These are phyloP conservation scores for Hapalemur alaotrensis DNA, from an alignment of 2,797 vertebrate species.

Conservation along the genomic window DNA sequence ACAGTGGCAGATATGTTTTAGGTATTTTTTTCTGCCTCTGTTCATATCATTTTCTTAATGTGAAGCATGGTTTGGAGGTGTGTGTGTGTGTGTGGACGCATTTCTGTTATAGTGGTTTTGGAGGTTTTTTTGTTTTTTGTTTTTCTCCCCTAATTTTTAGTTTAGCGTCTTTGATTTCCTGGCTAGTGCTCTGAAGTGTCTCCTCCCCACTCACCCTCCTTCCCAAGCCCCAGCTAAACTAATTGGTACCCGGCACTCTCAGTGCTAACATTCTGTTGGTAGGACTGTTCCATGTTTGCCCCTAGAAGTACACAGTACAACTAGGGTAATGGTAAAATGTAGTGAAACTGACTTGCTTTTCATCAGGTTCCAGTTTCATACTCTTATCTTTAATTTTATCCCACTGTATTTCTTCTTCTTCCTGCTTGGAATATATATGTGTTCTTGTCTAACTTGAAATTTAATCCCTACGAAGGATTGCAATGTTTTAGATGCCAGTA, in stretches of 20 bases:
- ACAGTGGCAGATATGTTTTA: not conserved
- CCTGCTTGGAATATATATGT: not conserved
- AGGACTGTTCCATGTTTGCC: accelerated
- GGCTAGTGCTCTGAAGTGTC: not conserved
- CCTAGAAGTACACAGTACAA: not conserved
- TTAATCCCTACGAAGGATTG: not conserved
- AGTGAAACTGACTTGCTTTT: not conserved
- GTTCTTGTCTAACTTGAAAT: not conserved
- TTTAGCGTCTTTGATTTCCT: not conserved
- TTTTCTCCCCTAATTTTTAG: not conserved
- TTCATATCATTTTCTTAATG: not conserved
- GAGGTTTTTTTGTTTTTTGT: not conserved
- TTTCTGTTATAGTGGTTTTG: not conserved
- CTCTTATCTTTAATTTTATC: not conserved
- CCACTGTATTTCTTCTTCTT: not conserved
- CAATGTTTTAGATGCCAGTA: not conserved
- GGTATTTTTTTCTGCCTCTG: not conserved
- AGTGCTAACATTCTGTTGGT: not conserved
- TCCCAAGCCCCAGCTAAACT: too few species aligned
- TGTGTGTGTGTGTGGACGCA: not conserved
- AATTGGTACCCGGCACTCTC: not conserved
- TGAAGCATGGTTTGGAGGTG: not conserved
- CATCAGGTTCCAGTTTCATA: not conserved
- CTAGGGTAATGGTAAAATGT: not conserved
- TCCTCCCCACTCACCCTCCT: not conserved